These are phyloP conservation scores for Sminthopsis crassicaudata DNA, from an alignment of 2,113 vertebrate species.

Conservation along the genomic window DNA sequence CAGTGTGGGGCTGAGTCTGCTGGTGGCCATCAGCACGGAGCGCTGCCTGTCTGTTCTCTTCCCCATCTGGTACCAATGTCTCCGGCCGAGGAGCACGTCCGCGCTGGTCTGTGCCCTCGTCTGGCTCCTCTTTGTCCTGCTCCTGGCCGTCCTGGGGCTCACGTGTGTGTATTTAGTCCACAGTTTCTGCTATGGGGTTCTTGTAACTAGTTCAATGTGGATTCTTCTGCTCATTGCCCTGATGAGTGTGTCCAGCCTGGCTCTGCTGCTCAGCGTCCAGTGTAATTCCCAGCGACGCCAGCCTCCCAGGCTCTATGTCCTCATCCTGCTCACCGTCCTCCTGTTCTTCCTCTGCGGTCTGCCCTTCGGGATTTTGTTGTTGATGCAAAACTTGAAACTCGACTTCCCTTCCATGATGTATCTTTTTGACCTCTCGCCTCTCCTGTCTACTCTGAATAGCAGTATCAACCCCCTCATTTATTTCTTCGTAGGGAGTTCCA, in stretches of 20 bases:
- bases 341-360: slow-evolving; percentile 70
- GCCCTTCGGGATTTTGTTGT: neutral
- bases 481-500: too few species aligned
- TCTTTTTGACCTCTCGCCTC: too few species aligned
- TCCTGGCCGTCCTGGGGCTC: neutral
- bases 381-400: too few species aligned
- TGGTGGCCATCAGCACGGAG: slow-evolving; percentile 69
- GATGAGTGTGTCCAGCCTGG: slow-evolving; percentile 76
- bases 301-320: slow-evolving; percentile 25
- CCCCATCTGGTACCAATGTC: slow-evolving; percentile 65
- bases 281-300: slow-evolving; percentile 56
- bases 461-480: too few species aligned
- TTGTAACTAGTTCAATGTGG: neutral
- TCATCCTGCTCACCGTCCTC: slow-evolving; percentile 75
- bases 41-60: slow-evolving; percentile 69
- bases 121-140: neutral
- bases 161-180: neutral
- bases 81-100: slow-evolving; percentile 43
- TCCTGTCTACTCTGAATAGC: too few species aligned
- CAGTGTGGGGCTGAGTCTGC: slow-evolving; percentile 49
- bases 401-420: too few species aligned
- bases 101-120: neutral
- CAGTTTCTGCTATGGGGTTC: neutral
- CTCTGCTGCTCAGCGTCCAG: slow-evolving; percentile 71
- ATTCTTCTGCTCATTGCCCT: slow-evolving; percentile 65